Conservation (phyloP, 2,113 vertebrate genomes). For the Suncus etruscus region DNA sequence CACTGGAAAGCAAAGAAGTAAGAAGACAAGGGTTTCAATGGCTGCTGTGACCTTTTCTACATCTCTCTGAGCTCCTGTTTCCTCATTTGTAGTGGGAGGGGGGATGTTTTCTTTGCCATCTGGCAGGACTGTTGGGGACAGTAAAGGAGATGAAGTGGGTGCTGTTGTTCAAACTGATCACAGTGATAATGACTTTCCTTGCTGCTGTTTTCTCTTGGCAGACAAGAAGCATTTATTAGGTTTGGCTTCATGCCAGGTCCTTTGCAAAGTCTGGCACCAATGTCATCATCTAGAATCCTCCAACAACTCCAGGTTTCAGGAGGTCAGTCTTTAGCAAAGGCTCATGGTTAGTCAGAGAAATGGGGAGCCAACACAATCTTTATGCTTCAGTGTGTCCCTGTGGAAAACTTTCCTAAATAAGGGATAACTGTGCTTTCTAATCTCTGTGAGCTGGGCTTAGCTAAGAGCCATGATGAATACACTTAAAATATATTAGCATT, state of each 20-base stretch:
- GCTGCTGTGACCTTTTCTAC: neutral
- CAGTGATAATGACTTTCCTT: neutral
- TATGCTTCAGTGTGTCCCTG: neutral
- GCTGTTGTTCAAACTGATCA: neutral
- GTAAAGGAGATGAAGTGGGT: neutral
- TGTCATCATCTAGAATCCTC: neutral
- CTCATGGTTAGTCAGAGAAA: neutral
- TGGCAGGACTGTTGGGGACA: neutral
- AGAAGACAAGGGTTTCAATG: neutral
- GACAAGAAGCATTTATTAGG: neutral
- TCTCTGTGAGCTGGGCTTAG: neutral
- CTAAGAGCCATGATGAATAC: neutral
- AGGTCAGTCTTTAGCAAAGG: neutral
- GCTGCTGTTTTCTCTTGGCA: neutral
- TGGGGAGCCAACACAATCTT: neutral
- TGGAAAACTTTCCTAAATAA: neutral
- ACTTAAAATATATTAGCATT: neutral
- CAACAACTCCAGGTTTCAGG: neutral
- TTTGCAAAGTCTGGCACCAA: neutral
- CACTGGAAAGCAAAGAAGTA: neutral
- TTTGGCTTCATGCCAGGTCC: neutral
- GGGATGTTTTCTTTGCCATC: neutral
- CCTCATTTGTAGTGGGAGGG: neutral
- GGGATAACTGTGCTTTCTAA: neutral
- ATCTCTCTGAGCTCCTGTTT: neutral